A percentile compares a stretch with the other conserved stretches of the same genome.
Evolutionary conservation across 2,113 vertebrate species (phyloP).

Genomic region (Dryoscopus gambensis): DNA sequence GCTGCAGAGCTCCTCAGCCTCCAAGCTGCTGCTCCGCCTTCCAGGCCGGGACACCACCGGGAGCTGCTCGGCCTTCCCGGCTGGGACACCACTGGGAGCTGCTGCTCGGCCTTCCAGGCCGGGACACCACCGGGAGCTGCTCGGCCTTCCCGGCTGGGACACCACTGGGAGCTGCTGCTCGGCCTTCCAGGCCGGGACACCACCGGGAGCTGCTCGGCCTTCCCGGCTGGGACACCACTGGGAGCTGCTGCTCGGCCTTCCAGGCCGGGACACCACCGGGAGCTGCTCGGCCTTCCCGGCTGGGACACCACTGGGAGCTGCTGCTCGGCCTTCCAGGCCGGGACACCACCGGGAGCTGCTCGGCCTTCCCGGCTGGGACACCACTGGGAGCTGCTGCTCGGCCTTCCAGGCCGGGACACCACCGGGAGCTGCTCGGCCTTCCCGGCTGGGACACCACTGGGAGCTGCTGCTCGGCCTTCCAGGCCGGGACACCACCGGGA

Average conservation of each 20-base stretch:
- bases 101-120: no score
- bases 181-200: no score
- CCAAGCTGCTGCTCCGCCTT: neutral
- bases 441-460: neutral
- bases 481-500: neutral
- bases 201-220: neutral
- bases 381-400: neutral
- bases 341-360: neutral
- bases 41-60: neutral
- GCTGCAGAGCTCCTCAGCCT: neutral
- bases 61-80: neutral
- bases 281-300: neutral
- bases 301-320: neutral
- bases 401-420: no score
- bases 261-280: neutral
- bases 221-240: neutral
- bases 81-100: neutral
- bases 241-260: neutral
- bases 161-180: neutral
- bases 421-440: neutral
- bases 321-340: no score
- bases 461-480: neutral
- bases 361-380: no score
- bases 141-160: no score
- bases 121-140: neutral